Conservation (phyloP, 1,140 invertebrate species). For the Hycleus cichorii region DNA sequence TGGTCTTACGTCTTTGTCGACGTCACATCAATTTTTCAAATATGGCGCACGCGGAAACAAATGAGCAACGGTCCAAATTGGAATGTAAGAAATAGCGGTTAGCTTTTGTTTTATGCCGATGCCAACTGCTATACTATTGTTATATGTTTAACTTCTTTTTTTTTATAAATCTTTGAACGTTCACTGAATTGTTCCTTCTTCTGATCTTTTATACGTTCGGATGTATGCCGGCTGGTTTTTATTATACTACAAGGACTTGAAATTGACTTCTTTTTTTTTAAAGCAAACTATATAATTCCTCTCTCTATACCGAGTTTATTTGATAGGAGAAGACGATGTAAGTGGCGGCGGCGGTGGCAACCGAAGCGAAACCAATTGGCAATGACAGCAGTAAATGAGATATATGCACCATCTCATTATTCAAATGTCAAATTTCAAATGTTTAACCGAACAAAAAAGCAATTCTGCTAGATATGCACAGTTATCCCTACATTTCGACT, state of each 20-base stretch:
- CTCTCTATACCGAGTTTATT: no score
- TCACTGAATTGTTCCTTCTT: conserved; percentile 25
- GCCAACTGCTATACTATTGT: conserved; percentile 39
- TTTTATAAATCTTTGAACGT: conserved; percentile 38
- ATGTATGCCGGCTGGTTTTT: conserved; percentile 30
- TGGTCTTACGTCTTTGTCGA: conserved; percentile 39
- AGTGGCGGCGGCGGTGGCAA: no score
- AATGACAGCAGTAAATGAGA: no score
- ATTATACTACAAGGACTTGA: conserved; percentile 22
- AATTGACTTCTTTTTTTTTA: no score
- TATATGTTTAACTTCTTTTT: conserved; percentile 35
- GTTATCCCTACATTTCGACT: no score
- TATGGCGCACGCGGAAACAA: conserved; percentile 41
- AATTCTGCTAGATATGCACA: no score
- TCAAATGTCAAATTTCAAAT: no score
- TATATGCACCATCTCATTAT: no score
- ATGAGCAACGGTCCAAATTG: conserved; percentile 42
- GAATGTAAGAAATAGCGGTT: conserved; percentile 43
- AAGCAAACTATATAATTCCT: no score
- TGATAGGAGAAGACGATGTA: no score
- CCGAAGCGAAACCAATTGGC: no score
- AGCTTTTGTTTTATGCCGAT: conserved; percentile 42
- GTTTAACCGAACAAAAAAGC: no score
- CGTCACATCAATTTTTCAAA: conserved; percentile 43
- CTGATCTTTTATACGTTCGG: not conserved